Conservation (phyloP, 2,113 vertebrate genomes). For the Baryphthengus martii region DNA sequence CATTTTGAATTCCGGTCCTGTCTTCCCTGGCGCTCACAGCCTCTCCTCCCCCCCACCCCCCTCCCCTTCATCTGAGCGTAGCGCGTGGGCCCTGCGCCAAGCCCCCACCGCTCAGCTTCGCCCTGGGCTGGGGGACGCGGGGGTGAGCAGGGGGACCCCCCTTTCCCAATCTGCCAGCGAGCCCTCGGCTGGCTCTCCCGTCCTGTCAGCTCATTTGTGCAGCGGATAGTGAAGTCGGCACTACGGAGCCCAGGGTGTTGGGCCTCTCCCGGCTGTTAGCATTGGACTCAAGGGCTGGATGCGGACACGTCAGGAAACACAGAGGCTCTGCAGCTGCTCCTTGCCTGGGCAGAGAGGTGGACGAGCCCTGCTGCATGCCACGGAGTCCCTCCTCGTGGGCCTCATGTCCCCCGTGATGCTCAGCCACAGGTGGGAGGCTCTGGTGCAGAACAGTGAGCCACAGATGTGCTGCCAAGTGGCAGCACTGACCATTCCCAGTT, state of each 20-base stretch:
- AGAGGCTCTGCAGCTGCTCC: background rate
- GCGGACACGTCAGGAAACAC: accelerated
- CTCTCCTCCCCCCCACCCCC: no score
- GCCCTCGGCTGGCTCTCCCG: background rate
- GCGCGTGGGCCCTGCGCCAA: background rate
- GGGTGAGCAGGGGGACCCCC: background rate
- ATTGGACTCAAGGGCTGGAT: background rate
- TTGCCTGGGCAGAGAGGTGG: background rate
- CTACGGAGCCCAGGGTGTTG: accelerated
- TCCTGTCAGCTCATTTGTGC: background rate
- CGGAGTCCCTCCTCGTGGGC: background rate
- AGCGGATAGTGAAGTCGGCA: background rate
- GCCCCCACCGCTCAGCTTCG: background rate
- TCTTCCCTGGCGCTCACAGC: background rate
- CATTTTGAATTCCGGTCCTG: slow-evolving; percentile 46
- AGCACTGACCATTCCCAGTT: background rate
- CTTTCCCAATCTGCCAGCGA: accelerated
- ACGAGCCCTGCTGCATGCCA: accelerated
- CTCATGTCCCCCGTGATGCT: accelerated
- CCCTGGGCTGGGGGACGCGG: accelerated
- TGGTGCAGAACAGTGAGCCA: accelerated
- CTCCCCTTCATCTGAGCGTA: slow-evolving; percentile 3
- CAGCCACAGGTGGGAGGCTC: background rate
- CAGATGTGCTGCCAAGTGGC: background rate
- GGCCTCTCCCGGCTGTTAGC: background rate